Conservation (phyloP, 2,888 invertebrate species). For the Bursaphelenchus okinawaensis region DNA sequence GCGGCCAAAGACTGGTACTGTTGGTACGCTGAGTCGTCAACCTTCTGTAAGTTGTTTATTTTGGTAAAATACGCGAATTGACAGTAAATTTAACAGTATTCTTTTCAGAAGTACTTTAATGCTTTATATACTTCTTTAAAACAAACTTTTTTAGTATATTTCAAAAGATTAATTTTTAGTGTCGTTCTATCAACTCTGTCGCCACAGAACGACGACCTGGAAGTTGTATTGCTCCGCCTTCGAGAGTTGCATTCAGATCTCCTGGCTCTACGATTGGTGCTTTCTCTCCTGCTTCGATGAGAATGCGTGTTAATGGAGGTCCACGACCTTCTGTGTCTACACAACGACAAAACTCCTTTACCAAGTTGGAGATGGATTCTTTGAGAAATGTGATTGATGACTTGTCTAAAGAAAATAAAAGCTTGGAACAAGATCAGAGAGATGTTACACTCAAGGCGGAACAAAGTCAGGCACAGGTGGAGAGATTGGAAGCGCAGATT, state of each 20-base stretch:
- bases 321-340: conserved; percentile 3
- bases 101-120: too few species aligned
- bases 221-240: neutral
- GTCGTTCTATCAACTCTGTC: conserved; percentile 8
- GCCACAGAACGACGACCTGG: conserved; percentile 4
- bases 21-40: neutral
- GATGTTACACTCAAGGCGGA: neutral
- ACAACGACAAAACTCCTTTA: neutral
- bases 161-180: neutral
- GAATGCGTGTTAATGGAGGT: neutral
- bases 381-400: conserved; percentile 8
- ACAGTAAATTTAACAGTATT: too few species aligned
- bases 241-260: neutral
- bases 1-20: neutral
- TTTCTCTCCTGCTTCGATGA: neutral
- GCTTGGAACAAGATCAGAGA: neutral
- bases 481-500: neutral
- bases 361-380: conserved; percentile 8
- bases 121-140: too few species aligned
- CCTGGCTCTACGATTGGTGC: neutral
- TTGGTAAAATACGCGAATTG: too few species aligned
- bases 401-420: conserved; percentile 6
- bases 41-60: neutral
- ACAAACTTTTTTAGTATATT: too few species aligned
- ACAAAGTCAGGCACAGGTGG: neutral